Evolutionary conservation across 2,888 invertebrate genomes (phyloP).

Genomic region (Petrolisthes cinctipes): DNA sequence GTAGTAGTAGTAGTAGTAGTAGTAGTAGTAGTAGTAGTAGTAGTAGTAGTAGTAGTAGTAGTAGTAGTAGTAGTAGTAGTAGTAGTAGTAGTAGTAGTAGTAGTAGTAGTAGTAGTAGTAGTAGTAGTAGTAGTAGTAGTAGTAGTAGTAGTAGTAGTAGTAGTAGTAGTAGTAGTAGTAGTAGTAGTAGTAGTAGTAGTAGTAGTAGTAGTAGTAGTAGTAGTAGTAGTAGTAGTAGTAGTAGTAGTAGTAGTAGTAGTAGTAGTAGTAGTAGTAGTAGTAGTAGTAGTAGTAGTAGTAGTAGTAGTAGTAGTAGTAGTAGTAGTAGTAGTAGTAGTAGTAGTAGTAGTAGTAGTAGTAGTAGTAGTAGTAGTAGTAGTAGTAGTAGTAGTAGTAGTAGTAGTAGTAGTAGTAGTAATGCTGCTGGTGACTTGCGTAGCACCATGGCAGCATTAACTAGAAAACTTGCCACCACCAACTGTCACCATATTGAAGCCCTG

Average conservation of each 20-base stretch:
- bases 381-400: not conserved
- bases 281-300: not conserved
- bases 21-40: conserved; percentile 26
- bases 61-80: conserved; percentile 20
- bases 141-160: conserved; percentile 19
- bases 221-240: conserved; percentile 18
- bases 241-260: conserved; percentile 15
- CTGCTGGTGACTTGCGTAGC: not conserved
- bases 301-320: not conserved
- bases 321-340: not conserved
- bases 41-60: conserved; percentile 22
- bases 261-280: conserved; percentile 2
- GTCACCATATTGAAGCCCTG: too few species aligned
- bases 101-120: conserved; percentile 24
- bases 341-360: not conserved
- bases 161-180: conserved; percentile 6
- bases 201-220: conserved; percentile 16
- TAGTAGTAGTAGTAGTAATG: conserved; percentile 1
- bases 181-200: conserved; percentile 22
- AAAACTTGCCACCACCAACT: too few species aligned
- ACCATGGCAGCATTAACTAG: too few species aligned
- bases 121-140: conserved; percentile 24
- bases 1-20: conserved; percentile 23
- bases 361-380: not conserved
- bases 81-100: conserved; percentile 24